Base-by-base conservation (phyloP, 2,113 vertebrate genomes). In the Xyrauchen texanus region DNA sequence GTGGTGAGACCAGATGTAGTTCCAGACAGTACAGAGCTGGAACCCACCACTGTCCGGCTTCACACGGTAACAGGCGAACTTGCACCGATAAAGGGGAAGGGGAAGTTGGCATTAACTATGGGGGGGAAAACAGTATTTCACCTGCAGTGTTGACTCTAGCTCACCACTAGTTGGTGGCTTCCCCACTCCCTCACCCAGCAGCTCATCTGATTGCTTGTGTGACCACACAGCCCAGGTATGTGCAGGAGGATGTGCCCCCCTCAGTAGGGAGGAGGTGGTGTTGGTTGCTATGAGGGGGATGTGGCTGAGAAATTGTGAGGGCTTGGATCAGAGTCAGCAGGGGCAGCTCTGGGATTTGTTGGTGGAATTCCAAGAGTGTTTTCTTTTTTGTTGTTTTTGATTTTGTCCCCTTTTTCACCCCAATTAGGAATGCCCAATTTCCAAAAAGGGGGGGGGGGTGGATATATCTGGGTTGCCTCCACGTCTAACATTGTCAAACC, bases 61-160 rank as follows among this genome's bases (percentile, higher is more conserved):
- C 6, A 45, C 45, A 81, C 53, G 46, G 70, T 68, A 6, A 81
- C 63, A 6, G 69, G 69, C 7, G 58, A 73, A 42, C 42, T 80
- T n/a, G 61, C 44, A 7, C 66, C 45, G 6, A 53, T 70, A 8
- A 69, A 34, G 12, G 67, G 67, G 8, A 16, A 21, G 13, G 64
- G 51, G 0, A 11, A 12, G n/a, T 16, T 77, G 6, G 12, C 2
- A 3, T 8, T 76, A n/a, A 15, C 3, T 51, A 13, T 64, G 12
- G 77, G 45, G n/a, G 53, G n/a, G 7, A 16, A 7, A 10, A n/a
- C 15, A 9, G 47, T 72, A 21, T 0, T 0, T n/a, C 52, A 8
- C 61, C 21, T 5, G 0, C 0, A 34, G 21, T 2, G 4, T 4
- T 63, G 61, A 11, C 2, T 4, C 8, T 9, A 63, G 61, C 34